Percentiles rank a stretch among this genome's conserved stretches.
These are phyloP conservation scores for Myotis daubentonii DNA, from an alignment of 2,797 vertebrate genomes.

Conservation along the genomic window DNA sequence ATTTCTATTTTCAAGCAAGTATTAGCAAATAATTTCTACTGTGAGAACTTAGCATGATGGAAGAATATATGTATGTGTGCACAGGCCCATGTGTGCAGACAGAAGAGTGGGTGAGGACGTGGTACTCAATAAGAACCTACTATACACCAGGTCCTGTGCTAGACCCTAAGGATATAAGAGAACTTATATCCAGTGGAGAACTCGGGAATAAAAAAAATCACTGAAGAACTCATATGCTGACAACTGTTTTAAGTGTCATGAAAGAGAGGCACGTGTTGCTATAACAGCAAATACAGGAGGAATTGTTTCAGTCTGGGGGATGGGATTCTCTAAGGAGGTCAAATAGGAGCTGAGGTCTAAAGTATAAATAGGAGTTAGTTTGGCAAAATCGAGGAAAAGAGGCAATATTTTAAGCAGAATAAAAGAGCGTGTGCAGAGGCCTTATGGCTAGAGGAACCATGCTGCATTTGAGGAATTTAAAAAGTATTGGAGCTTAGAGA, in stretches of 20 bases:
- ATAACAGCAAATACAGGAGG: neutral
- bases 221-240: neutral
- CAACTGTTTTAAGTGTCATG: neutral
- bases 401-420: neutral
- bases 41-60: neutral
- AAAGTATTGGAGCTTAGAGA: neutral
- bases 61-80: neutral
- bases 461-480: neutral
- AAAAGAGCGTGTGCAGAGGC: neutral
- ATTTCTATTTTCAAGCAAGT: slow-evolving; percentile 13
- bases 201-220: neutral
- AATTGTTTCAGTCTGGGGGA: neutral
- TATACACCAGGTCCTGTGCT: neutral
- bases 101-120: neutral
- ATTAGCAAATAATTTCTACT: neutral
- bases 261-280: neutral
- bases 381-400: neutral
- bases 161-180: neutral
- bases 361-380: neutral
- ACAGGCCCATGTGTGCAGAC: neutral
- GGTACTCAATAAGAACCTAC: neutral
- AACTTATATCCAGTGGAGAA: neutral
- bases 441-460: neutral
- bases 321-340: slow-evolving; percentile 7
- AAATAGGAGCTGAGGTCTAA: neutral